Base-by-base conservation (phyloP, 1,140 invertebrate genomes). In the Lepidurus arcticus region DNA sequence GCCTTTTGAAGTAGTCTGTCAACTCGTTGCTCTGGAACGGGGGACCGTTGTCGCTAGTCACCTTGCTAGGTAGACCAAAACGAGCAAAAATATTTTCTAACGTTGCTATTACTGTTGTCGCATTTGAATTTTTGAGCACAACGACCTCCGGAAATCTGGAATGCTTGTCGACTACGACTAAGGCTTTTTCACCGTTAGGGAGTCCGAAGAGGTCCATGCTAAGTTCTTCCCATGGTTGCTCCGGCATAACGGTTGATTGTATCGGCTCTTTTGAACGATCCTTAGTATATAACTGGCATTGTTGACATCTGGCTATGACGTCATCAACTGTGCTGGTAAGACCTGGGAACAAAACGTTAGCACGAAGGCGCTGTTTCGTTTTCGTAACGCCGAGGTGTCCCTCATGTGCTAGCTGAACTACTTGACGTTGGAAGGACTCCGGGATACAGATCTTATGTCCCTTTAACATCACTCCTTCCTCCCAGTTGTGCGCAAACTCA, bases 271-370 rank as follows among this genome's bases (percentile, higher is more conserved):
- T 42, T 16, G 13, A 43, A 11, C 43, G 47, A 10, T 26, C 42
- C 4, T 65, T 76, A 42, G 78, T 74, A 6, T 73, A 42, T 13
- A 80, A 74, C 78, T 81, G 78, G 80, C 83, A 83, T 8, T 80
- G 80, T 11, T 82, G 76, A 78, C 82, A 84, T 5, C 34, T 73
- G 79, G 81, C 79, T 10, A 82, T 75, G 53, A 47, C 21, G 13
- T 80, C 13, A 77, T 84, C 82, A 10, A 83, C 82, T 21, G 78
- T 9, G 74, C 78, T 79, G 78, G 83, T 82, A 10, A 83, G 81
- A 9, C 80, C 77, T 42, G 82, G 83, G 75, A 82, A 84, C 82
- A 81, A 84, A 3, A 84, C 80, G 76, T 83, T 84, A 74, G 81
- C 80, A 11, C 82, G 44, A 9, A 84, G 42, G 7, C 83, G 79